Evolutionary conservation across 2,113 vertebrate species (phyloP), one percentile per base, ranked within the genome.

Genomic region (Propithecus coquereli): DNA sequence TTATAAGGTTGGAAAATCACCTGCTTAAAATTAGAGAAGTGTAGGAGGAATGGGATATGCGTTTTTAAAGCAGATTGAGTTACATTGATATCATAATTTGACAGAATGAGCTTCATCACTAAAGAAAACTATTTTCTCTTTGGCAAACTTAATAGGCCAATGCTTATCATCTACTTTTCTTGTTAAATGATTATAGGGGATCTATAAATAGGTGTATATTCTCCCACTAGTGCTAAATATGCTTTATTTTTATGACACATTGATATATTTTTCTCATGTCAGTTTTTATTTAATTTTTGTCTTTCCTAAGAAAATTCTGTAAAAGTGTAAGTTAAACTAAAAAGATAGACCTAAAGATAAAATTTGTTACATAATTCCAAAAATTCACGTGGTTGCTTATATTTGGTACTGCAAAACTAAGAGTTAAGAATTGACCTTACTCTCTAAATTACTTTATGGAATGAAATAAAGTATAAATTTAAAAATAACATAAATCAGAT

Each of bases 231-330:
- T 77, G 52, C 34, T 91, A 61, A 89, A 94, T 94, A 90, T 50
- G 27, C 20, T 92, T 96, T 92, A 95, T 97, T 97, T 96, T 94
- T 94, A 85, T 81, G 71, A 91, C 40, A 94, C 47, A 91, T 81
- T 97, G 82, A 96, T 25, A 94, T 93, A 79, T 88, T 95, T 95
- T 79, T 32, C n/a, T 95, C 65, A 27, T 37, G 70, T 94, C 40
- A 95, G 47, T 2, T 92, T 93, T 95, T 81, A 86, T 85, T 93
- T 96, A 34, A 93, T 80, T 95, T 95, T 97, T 71, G 8, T 30
- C 43, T 90, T 90, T 80, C 52, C 16, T 20, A 37, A 90, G 70
- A 93, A 98, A 22, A 65, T 85, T 95, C 74, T 80, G 18, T 52
- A 63, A 87, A 88, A 87, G 5, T 92, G 3, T 76, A 80, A 52